phyloP scores from a whole-genome alignment of 2,888 invertebrate species.

The Drosophila meridiana region DNA sequence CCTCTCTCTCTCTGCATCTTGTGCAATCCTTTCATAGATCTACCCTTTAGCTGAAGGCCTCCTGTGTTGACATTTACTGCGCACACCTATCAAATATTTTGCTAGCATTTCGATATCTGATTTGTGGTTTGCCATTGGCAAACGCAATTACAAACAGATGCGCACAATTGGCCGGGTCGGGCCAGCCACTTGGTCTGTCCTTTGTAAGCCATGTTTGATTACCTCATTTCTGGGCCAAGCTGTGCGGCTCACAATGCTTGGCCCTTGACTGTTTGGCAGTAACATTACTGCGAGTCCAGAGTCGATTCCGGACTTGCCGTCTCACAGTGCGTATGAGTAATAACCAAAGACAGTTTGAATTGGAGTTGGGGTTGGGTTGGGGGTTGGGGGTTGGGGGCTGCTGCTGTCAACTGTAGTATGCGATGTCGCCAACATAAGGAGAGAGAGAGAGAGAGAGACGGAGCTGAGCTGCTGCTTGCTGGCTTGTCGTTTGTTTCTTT shows the following conservation, averaged over 20 bases:
- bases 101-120: constrained; percentile 46
- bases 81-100: constrained; percentile 51
- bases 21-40: not conserved
- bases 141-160: constrained; percentile 54
- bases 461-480: constrained; percentile 5
- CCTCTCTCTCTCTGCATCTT: not conserved
- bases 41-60: not conserved
- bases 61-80: constrained; percentile 38
- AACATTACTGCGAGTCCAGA: constrained; percentile 54
- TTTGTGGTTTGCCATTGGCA: constrained; percentile 47
- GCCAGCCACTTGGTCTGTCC: constrained; percentile 5
- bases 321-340: constrained; percentile 78
- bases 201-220: constrained; percentile 60
- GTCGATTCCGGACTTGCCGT: constrained; percentile 51
- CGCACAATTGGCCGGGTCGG: constrained; percentile 50
- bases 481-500: constrained; percentile 65
- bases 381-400: constrained; percentile 10
- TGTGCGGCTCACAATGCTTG: not conserved
- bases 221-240: constrained; percentile 62
- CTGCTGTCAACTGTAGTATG: constrained; percentile 58
- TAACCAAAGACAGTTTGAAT: constrained; percentile 50
- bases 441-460: constrained; percentile 5
- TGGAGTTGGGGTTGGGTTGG: constrained; percentile 1
- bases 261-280: constrained; percentile 33
- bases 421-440: constrained; percentile 30